phyloP scores from a whole-genome alignment of 2,888 invertebrate genomes.

The Mythimna lalbum region DNA sequence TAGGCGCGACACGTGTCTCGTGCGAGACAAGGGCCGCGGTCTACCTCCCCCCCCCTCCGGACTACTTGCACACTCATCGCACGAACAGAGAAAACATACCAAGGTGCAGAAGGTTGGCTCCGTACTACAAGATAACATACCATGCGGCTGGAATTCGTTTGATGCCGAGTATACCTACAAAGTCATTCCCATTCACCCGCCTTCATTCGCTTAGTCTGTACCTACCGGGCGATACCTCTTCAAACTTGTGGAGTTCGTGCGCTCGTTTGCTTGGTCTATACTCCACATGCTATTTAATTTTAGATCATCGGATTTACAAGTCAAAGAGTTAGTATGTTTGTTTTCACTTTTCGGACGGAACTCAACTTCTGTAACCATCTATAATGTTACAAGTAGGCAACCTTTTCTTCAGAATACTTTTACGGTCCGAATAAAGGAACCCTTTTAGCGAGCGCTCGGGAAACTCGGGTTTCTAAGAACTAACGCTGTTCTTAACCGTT shows the following conservation, averaged over 20 bases:
- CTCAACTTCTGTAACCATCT: not conserved
- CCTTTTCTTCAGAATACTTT: slow-evolving; percentile 20
- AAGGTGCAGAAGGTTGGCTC: not conserved
- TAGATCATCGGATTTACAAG: not conserved
- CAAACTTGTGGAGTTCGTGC: no score
- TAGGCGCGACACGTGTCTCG: slow-evolving; percentile 21
- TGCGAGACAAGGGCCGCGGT: slow-evolving; percentile 29
- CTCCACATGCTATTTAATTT: not conserved
- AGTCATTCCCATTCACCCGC: not conserved
- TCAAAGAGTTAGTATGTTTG: not conserved
- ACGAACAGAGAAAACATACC: slow-evolving; percentile 3
- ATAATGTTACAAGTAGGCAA: not conserved
- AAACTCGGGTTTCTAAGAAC: slow-evolving; percentile 26
- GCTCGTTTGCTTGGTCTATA: not conserved
- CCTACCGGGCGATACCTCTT: no score
- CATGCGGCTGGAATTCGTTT: not conserved
- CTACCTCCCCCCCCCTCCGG: not conserved
- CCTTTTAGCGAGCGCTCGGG: slow-evolving; percentile 33
- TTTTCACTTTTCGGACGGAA: not conserved
- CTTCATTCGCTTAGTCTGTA: not conserved
- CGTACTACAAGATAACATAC: not conserved
- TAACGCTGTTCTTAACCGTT: slow-evolving; percentile 25
- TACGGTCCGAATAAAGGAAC: slow-evolving; percentile 36
- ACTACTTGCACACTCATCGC: slow-evolving; percentile 14
- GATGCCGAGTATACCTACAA: not conserved